A percentile compares a stretch with the other conserved stretches of the same genome.
phyloP scores from a whole-genome alignment of 2,113 vertebrate genomes.

The Ictalurus furcatus region DNA sequence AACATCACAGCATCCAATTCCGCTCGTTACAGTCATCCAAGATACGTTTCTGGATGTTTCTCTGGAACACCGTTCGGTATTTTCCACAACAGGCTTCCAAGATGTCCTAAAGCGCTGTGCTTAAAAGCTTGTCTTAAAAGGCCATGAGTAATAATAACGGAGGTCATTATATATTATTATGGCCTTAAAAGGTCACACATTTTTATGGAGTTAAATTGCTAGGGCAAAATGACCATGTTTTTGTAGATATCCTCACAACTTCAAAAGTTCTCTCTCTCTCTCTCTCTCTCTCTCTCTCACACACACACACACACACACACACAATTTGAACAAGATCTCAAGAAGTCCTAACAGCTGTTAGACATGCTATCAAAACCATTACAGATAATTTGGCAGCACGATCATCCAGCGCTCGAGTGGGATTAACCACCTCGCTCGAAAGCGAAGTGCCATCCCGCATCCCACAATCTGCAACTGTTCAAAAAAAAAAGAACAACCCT shows the following conservation, averaged over 20 bases:
- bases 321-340: not conserved
- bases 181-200: not conserved
- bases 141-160: not conserved
- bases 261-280: not conserved
- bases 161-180: not conserved
- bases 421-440: conserved; percentile 34
- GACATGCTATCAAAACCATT: conserved; percentile 21
- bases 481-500: conserved; percentile 34
- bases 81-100: not conserved
- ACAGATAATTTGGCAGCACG: conserved; percentile 26
- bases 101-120: not conserved
- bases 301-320: not conserved
- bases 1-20: conserved; percentile 30
- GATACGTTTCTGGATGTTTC: conserved; percentile 11
- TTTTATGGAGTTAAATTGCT: not conserved
- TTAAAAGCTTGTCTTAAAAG: not conserved
- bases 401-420: conserved; percentile 28
- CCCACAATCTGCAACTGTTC: conserved; percentile 40
- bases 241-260: not conserved
- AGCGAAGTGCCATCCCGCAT: conserved; percentile 30
- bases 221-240: too few species aligned
- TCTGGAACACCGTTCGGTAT: not conserved
- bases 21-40: not conserved
- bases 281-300: not conserved
- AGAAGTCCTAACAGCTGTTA: conserved; percentile 23